Conservation (phyloP, 2,797 vertebrate species). For the Artibeus jamaicensis region DNA sequence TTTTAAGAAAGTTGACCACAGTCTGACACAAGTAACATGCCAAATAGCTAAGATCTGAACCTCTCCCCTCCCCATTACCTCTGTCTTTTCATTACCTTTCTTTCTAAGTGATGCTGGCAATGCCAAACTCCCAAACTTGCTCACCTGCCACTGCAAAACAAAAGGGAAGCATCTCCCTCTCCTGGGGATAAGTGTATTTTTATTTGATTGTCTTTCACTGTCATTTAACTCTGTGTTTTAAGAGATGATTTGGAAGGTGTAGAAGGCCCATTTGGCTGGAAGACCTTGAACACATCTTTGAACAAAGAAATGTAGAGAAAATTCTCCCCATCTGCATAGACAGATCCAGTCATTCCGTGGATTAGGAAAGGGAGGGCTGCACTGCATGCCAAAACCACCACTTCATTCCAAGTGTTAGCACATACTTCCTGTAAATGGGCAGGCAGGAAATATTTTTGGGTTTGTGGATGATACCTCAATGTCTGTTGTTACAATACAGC, state of each 20-base stretch:
- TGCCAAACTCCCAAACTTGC: background rate
- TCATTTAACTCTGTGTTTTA: background rate
- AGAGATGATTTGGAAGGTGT: background rate
- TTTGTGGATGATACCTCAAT: background rate
- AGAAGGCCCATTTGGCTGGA: background rate
- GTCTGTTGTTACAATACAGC: background rate
- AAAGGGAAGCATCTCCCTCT: background rate
- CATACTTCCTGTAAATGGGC: background rate
- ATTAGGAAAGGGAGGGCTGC: background rate
- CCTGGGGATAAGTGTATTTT: background rate
- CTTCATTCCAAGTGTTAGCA: background rate
- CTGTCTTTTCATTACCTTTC: background rate
- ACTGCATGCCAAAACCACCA: background rate
- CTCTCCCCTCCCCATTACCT: background rate
- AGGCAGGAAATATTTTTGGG: background rate
- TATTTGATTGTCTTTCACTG: background rate
- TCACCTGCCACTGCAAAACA: background rate
- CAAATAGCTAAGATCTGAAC: background rate
- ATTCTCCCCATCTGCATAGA: background rate
- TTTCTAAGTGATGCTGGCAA: background rate
- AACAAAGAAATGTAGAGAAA: background rate
- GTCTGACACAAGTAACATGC: background rate
- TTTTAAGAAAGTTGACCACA: background rate
- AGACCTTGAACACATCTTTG: background rate
- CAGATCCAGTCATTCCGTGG: background rate